Evolutionary conservation across 2,888 invertebrate species (phyloP).

Genomic region (Platycheirus rosarum): DNA sequence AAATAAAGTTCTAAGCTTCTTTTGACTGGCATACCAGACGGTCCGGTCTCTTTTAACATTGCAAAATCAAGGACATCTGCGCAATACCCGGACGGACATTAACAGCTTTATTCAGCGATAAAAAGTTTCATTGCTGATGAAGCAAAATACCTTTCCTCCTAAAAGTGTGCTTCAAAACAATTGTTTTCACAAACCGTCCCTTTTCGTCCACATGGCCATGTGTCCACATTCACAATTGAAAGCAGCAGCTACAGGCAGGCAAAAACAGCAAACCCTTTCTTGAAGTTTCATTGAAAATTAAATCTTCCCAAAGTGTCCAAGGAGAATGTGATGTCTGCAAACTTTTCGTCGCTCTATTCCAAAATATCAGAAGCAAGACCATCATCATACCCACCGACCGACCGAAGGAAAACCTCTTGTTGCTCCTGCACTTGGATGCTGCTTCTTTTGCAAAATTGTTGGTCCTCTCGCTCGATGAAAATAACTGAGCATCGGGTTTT

Average conservation of each 20-base stretch:
- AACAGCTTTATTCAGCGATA: constrained; percentile 47
- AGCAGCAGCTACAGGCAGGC: neutral
- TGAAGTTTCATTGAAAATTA: constrained; percentile 59
- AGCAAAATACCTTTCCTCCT: constrained; percentile 24
- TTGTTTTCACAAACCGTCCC: constrained; percentile 5
- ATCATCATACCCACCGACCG: constrained; percentile 19
- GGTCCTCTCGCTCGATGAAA: constrained; percentile 44
- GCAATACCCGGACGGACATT: constrained; percentile 24
- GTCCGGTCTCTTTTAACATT: constrained; percentile 22
- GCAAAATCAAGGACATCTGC: constrained; percentile 38
- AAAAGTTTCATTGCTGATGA: constrained; percentile 40
- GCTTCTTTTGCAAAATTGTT: constrained; percentile 14
- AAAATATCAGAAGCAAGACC: constrained; percentile 15
- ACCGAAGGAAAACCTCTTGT: constrained; percentile 24
- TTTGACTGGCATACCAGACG: constrained; percentile 21
- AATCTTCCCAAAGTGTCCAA: constrained; percentile 70
- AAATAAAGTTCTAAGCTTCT: constrained; percentile 31
- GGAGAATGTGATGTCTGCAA: constrained; percentile 71
- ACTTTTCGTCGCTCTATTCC: constrained; percentile 59
- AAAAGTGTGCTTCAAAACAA: constrained; percentile 38
- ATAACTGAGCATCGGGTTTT: constrained; percentile 61
- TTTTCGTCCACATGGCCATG: neutral
- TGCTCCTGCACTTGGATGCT: constrained; percentile 26
- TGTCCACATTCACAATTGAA: constrained; percentile 27
- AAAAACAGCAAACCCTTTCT: constrained; percentile 17